Percentiles rank a stretch among this genome's conserved stretches.
These are phyloP conservation scores for Ahaetulla prasina DNA, from an alignment of 2,113 vertebrate species.

Conservation along the genomic window DNA sequence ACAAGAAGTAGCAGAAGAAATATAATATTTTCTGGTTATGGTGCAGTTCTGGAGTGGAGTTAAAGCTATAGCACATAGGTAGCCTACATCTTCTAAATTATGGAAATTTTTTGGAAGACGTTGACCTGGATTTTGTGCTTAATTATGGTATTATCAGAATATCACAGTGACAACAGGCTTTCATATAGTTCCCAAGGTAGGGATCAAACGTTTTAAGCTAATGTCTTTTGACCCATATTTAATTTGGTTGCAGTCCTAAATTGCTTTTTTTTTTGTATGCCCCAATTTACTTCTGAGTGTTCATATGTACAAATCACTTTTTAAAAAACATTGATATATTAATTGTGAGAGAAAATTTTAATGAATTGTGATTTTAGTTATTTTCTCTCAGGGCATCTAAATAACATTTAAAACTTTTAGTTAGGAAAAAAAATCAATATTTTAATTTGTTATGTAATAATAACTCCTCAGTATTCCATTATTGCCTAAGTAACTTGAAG, in stretches of 20 bases:
- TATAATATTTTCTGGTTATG: constrained; percentile 82
- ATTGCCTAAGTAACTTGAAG: constrained; percentile 1
- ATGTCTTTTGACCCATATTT: constrained; percentile 7
- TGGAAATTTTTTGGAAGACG: constrained; percentile 99
- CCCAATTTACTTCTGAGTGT: not conserved
- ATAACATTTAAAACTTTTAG: not conserved
- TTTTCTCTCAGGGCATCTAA: constrained; percentile 17
- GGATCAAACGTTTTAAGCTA: constrained; percentile 52
- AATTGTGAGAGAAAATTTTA: not conserved
- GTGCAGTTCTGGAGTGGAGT: constrained; percentile 76
- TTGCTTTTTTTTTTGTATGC: not conserved
- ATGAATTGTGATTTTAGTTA: constrained; percentile 7
- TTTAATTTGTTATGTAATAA: constrained; percentile 17
- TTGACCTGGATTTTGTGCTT: constrained; percentile 97
- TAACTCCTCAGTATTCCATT: constrained; percentile 19
- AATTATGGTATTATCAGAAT: constrained; percentile 89
- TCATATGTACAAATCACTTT: constrained; percentile 7
- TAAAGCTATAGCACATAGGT: constrained; percentile 78
- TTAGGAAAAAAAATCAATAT: not conserved
- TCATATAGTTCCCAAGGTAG: constrained; percentile 96
- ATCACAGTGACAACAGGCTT: constrained; percentile 83
- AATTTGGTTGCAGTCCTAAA: not conserved
- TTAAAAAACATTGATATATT: not conserved
- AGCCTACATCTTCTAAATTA: constrained; percentile 89
- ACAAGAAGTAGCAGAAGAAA: constrained; percentile 60